These are phyloP conservation scores for Ardeotis arabs DNA, from an alignment of 2,113 vertebrate genomes.

Conservation along the genomic window DNA sequence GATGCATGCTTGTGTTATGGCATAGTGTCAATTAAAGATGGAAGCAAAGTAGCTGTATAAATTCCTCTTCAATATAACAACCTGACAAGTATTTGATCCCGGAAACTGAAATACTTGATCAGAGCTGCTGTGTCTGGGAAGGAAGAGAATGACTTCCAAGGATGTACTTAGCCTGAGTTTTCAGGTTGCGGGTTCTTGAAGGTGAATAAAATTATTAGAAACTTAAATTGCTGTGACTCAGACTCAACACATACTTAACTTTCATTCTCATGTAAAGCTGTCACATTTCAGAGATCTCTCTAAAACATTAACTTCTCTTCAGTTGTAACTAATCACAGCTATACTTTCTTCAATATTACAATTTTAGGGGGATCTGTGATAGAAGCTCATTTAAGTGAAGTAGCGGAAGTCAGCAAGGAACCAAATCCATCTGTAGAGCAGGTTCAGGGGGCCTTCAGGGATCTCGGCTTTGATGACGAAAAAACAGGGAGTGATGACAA, in stretches of 20 bases:
- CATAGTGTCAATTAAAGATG: neutral
- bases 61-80: neutral
- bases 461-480: neutral
- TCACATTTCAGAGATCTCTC: neutral
- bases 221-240: neutral
- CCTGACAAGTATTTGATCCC: neutral
- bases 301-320: neutral
- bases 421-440: neutral
- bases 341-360: neutral
- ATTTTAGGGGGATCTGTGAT: conserved; percentile 29
- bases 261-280: neutral
- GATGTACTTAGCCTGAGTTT: neutral
- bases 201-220: neutral
- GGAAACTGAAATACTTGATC: neutral
- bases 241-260: neutral
- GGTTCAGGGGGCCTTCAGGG: neutral
- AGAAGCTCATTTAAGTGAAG: neutral
- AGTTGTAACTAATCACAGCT: neutral
- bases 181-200: neutral
- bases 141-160: neutral
- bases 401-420: neutral
- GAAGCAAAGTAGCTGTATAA: neutral
- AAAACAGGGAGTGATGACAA: conserved; percentile 27
- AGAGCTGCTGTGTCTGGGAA: neutral
- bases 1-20: neutral